Evolutionary conservation across 2,888 invertebrate species (phyloP).

Genomic region (Halocaridina rubra): DNA sequence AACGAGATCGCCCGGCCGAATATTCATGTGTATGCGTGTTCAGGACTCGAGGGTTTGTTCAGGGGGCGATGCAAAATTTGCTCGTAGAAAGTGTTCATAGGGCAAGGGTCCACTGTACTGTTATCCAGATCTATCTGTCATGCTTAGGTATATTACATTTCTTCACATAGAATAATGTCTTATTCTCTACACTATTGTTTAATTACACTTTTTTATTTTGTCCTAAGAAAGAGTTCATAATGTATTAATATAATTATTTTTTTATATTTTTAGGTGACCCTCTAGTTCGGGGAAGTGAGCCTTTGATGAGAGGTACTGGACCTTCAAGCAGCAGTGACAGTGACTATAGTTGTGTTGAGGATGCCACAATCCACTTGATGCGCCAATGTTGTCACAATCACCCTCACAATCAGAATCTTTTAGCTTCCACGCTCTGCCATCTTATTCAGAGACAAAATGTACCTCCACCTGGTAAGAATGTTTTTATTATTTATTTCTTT

Average conservation of each 20-base stretch:
- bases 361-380: conserved; percentile 82
- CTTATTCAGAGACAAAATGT: conserved; percentile 76
- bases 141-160: too few relatives aligned
- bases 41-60: too few relatives aligned
- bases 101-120: too few relatives aligned
- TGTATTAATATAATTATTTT: not conserved
- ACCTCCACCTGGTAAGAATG: conserved; percentile 68
- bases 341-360: conserved; percentile 66
- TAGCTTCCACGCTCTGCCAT: conserved; percentile 83
- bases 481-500: not conserved
- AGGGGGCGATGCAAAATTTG: too few relatives aligned
- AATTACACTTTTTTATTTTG: too few relatives aligned
- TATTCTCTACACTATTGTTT: too few relatives aligned
- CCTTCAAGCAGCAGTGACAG: conserved; percentile 32
- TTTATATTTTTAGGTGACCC: conserved; percentile 52
- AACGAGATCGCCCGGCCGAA: too few relatives aligned
- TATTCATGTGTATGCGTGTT: too few relatives aligned
- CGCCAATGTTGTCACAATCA: conserved; percentile 87
- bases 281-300: conserved; percentile 56
- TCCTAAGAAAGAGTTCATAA: too few relatives aligned
- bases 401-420: conserved; percentile 82
- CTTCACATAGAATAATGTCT: too few relatives aligned
- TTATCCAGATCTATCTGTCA: too few relatives aligned
- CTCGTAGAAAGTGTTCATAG: too few relatives aligned
- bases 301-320: conserved; percentile 37